These are phyloP conservation scores for Drymonia ruficornis DNA, from an alignment of 2,888 invertebrate species.

Conservation along the genomic window DNA sequence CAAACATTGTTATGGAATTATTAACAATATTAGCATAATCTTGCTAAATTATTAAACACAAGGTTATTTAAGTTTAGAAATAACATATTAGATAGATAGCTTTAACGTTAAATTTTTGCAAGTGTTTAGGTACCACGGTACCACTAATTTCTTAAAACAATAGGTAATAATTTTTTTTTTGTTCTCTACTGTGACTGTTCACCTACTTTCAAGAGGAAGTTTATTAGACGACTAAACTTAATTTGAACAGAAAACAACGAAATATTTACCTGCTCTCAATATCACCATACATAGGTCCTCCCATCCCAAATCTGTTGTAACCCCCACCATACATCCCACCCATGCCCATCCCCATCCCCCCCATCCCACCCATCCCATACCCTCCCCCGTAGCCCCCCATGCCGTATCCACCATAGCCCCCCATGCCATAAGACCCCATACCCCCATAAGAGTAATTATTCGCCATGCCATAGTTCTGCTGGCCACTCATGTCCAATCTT, in stretches of 20 bases:
- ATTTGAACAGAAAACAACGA: no score
- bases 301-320: conserved; percentile 69
- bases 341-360: conserved; percentile 50
- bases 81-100: no score
- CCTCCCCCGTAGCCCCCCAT: conserved; percentile 53
- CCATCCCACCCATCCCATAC: conserved; percentile 40
- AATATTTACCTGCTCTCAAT: conserved; percentile 85
- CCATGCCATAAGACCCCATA: conserved; percentile 46
- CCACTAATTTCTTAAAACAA: no score
- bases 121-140: no score
- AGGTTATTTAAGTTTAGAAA: background rate
- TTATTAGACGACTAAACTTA: no score
- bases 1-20: no score
- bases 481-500: conserved; percentile 50
- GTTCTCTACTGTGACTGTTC: no score
- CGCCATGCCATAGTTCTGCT: conserved; percentile 53
- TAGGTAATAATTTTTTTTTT: no score
- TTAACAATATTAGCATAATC: background rate
- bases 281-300: conserved; percentile 81
- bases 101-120: no score
- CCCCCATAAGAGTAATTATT: conserved; percentile 27
- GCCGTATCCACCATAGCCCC: conserved; percentile 37
- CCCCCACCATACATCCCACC: conserved; percentile 69
- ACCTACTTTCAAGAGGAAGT: no score
- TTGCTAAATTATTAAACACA: background rate